Percentiles rank a stretch among this genome's conserved stretches.
Evolutionary conservation across 92 coral and sea anemone species (phyloP).

Genomic region (Parazoanthus atlanticus): DNA sequence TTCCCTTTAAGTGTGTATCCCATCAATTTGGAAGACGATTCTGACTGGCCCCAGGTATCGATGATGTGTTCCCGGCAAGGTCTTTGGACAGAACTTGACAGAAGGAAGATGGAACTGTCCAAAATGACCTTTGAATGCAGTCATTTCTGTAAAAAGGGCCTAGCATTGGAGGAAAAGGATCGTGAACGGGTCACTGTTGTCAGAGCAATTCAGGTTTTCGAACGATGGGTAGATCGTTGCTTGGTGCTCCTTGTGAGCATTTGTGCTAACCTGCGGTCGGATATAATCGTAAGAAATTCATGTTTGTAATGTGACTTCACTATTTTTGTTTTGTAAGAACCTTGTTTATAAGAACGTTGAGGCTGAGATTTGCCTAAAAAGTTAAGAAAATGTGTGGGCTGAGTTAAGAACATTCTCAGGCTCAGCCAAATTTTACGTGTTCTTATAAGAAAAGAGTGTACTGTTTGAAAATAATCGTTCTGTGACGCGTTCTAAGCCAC

Average conservation of each 20-base stretch:
- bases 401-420: too few species aligned
- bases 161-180: neutral
- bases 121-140: neutral
- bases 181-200: neutral
- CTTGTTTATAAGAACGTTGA: too few species aligned
- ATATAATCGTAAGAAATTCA: neutral
- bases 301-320: neutral
- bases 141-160: neutral
- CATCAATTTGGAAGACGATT: slow-evolving; percentile 1
- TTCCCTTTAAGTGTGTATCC: neutral
- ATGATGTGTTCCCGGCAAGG: neutral
- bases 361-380: too few species aligned
- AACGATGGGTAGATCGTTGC: neutral
- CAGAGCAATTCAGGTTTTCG: neutral
- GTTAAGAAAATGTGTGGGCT: too few species aligned
- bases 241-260: neutral
- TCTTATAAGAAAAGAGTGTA: too few species aligned
- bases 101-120: neutral
- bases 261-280: neutral
- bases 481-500: too few species aligned
- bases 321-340: too few species aligned
- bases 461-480: too few species aligned
- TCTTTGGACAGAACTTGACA: neutral
- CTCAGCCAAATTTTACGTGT: too few species aligned
- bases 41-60: neutral